phyloP scores from a whole-genome alignment of 2,113 vertebrate species.

The Aspiorhynchus laticeps region DNA sequence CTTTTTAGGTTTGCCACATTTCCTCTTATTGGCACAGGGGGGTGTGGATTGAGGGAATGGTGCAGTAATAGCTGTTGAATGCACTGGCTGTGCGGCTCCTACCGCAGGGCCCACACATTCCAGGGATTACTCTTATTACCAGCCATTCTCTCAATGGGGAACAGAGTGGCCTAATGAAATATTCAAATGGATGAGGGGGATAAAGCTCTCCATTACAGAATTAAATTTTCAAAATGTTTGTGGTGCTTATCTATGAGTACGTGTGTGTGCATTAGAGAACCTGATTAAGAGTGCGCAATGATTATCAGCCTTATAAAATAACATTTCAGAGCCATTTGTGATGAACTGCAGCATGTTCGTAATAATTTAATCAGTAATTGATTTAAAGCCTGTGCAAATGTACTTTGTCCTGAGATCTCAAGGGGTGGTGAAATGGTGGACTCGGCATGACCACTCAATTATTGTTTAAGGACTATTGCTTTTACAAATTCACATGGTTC shows the following conservation, averaged over 20 bases:
- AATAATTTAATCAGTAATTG: conserved; percentile 34
- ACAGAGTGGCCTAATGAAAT: conserved; percentile 50
- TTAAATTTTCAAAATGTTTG: conserved; percentile 53
- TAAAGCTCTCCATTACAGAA: conserved; percentile 52
- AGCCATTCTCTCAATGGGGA: conserved; percentile 48
- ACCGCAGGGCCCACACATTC: conserved; percentile 48
- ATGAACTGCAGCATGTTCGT: conserved; percentile 3
- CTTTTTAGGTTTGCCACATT: conserved; percentile 26
- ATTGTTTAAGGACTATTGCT: conserved; percentile 1
- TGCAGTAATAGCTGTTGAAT: conserved; percentile 52
- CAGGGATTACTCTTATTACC: conserved; percentile 56
- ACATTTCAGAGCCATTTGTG: conserved; percentile 32
- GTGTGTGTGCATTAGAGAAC: conserved; percentile 25
- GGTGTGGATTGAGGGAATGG: conserved; percentile 18
- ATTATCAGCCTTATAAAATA: conserved; percentile 39
- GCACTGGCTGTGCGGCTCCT: conserved; percentile 23
- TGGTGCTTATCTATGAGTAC: background rate
- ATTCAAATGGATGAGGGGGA: conserved; percentile 54
- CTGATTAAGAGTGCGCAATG: conserved; percentile 16
- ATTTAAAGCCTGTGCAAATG: conserved; percentile 35
- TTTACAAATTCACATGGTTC: background rate
- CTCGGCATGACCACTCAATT: conserved; percentile 2
- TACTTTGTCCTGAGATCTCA: background rate
- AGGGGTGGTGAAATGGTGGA: background rate
- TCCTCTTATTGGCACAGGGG: conserved; percentile 23